Conservation (phyloP, 2,113 vertebrate genomes). For the Craseonycteris thonglongyai region DNA sequence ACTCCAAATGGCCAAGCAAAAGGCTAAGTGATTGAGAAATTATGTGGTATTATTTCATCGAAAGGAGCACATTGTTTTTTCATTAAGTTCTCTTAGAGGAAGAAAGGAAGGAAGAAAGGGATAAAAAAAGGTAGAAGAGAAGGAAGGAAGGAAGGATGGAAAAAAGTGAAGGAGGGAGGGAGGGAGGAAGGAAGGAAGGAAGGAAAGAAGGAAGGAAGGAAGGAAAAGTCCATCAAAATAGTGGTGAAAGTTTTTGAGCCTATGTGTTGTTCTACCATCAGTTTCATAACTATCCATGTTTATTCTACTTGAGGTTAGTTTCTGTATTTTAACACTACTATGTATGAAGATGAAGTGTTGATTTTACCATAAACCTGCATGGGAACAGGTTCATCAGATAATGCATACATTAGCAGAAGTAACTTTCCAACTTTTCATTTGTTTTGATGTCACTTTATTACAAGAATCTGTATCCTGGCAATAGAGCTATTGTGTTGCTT, state of each 20-base stretch:
- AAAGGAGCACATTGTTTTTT: neutral
- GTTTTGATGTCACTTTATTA: slow-evolving; percentile 51
- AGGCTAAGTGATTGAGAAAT: slow-evolving; percentile 45
- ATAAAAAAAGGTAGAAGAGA: no score
- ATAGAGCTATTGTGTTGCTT: slow-evolving; percentile 20
- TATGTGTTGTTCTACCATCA: neutral
- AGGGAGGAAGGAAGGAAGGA: accelerated
- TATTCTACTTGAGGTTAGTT: neutral
- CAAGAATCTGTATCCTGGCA: slow-evolving; percentile 54
- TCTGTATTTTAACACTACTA: neutral
- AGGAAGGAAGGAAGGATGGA: neutral
- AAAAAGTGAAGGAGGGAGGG: no score
- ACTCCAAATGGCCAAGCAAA: slow-evolving; percentile 62
- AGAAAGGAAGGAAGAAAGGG: no score
- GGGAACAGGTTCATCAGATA: slow-evolving; percentile 29
- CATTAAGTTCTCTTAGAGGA: neutral
- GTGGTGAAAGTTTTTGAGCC: slow-evolving; percentile 31
- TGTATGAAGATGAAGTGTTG: neutral
- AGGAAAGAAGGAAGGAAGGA: accelerated
- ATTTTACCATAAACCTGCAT: neutral
- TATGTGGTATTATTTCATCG: neutral
- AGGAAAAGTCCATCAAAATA: neutral
- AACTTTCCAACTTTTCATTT: slow-evolving; percentile 59
- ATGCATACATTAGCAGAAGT: slow-evolving; percentile 40
- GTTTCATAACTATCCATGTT: neutral